Evolutionary conservation across 2,888 invertebrate species (phyloP).

Genomic region (Lithophane socia): DNA sequence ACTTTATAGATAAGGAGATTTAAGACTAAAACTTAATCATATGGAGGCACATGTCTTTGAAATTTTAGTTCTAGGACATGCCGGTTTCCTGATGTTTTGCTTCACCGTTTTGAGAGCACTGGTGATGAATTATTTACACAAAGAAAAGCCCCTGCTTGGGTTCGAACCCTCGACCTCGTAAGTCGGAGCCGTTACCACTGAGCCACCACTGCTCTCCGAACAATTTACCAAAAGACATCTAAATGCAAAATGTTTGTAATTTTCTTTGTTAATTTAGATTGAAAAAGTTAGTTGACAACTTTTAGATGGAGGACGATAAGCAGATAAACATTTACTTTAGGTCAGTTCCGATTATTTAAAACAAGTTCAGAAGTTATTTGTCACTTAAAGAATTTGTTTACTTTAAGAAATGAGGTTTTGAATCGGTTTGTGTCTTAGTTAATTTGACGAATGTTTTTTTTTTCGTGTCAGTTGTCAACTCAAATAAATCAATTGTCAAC

Average conservation of each 20-base stretch:
- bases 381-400: constrained; percentile 44
- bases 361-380: constrained; percentile 50
- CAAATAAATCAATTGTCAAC: too few species aligned
- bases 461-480: neutral
- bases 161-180: too few species aligned
- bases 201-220: too few species aligned
- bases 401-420: constrained; percentile 12
- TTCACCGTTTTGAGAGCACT: too few species aligned
- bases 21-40: too few species aligned
- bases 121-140: too few species aligned
- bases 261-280: constrained; percentile 61
- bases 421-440: constrained; percentile 8
- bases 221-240: constrained; percentile 26
- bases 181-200: too few species aligned
- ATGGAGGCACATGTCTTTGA: too few species aligned
- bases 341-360: constrained; percentile 51
- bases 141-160: too few species aligned
- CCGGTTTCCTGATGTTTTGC: too few species aligned
- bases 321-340: constrained; percentile 46
- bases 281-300: constrained; percentile 54
- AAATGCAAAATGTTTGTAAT: constrained; percentile 55
- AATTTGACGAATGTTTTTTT: neutral
- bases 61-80: too few species aligned
- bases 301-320: constrained; percentile 29
- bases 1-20: too few species aligned